Percentiles rank a stretch among this genome's conserved stretches.
phyloP scores from a whole-genome alignment of 2,797 vertebrate species.

The Acipenser oxyrinchus region DNA sequence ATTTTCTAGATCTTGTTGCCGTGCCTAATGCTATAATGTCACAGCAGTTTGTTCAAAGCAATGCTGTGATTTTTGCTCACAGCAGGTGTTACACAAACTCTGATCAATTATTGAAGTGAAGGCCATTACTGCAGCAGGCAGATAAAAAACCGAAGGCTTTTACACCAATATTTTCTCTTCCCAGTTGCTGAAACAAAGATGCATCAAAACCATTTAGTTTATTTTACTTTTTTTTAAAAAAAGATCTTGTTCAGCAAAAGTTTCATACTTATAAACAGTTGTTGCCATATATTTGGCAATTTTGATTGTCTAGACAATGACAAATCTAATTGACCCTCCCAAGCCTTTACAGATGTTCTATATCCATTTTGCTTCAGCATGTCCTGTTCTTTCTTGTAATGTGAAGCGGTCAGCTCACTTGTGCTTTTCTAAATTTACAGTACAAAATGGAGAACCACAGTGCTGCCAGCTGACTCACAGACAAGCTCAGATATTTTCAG shows the following conservation, averaged over 20 bases:
- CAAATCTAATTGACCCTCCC: too few relatives aligned
- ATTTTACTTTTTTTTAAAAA: constrained; percentile 50
- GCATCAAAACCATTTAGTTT: constrained; percentile 29
- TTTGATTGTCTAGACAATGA: too few relatives aligned
- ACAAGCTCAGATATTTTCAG: too few relatives aligned
- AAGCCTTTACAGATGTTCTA: too few relatives aligned
- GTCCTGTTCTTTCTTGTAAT: too few relatives aligned
- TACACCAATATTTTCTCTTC: constrained; percentile 72
- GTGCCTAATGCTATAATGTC: constrained; percentile 76
- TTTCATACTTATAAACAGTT: too few relatives aligned
- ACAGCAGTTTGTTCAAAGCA: constrained; percentile 83
- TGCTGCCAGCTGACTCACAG: too few relatives aligned
- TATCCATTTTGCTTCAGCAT: too few relatives aligned
- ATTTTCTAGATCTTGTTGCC: constrained; percentile 66
- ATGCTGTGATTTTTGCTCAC: constrained; percentile 80
- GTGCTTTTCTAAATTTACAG: too few relatives aligned
- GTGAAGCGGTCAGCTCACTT: too few relatives aligned
- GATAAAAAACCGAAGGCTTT: constrained; percentile 66
- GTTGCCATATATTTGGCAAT: too few relatives aligned
- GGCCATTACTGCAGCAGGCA: constrained; percentile 69
- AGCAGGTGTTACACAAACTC: constrained; percentile 85
- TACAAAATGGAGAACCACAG: too few relatives aligned
- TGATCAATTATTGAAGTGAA: constrained; percentile 91
- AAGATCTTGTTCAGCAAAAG: background rate
- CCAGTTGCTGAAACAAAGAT: constrained; percentile 62